A percentile compares a stretch with the other conserved stretches of the same genome.
Evolutionary conservation across 2,797 vertebrate genomes (phyloP).

Genomic region (Buphagus erythrorhynchus): DNA sequence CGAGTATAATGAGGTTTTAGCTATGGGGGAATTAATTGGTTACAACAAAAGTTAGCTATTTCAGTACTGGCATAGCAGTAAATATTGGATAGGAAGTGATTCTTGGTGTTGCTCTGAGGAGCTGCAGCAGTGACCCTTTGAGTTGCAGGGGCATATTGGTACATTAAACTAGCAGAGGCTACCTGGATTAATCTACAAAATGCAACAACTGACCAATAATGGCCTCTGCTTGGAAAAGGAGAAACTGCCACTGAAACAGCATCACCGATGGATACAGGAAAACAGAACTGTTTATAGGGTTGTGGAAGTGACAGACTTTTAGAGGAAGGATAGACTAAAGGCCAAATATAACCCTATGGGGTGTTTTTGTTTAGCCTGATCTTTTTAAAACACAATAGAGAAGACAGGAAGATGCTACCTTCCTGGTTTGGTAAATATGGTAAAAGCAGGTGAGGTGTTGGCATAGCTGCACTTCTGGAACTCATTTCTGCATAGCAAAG

Average conservation of each 20-base stretch:
- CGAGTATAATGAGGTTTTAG: not conserved
- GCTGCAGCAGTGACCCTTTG: fast-evolving
- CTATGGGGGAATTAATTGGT: not conserved
- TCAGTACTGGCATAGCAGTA: not conserved
- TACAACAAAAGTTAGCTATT: not conserved
- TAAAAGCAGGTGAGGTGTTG: not conserved
- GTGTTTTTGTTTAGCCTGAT: not conserved
- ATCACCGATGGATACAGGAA: not conserved
- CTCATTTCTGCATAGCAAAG: not conserved
- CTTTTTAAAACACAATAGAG: not conserved
- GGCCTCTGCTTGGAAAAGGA: not conserved
- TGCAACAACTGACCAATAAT: not conserved
- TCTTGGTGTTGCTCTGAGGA: not conserved
- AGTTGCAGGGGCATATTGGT: not conserved
- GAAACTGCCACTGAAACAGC: not conserved
- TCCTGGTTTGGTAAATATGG: not conserved
- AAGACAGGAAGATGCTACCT: not conserved
- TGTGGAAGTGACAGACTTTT: not conserved
- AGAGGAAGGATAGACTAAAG: not conserved
- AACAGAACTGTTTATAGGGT: not conserved
- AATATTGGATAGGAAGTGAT: not conserved
- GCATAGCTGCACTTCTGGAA: not conserved
- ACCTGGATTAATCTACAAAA: not conserved
- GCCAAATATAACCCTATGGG: not conserved
- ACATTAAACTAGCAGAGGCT: not conserved